phyloP scores from a whole-genome alignment of 2,888 invertebrate species.

The Orthosia gracilis region DNA sequence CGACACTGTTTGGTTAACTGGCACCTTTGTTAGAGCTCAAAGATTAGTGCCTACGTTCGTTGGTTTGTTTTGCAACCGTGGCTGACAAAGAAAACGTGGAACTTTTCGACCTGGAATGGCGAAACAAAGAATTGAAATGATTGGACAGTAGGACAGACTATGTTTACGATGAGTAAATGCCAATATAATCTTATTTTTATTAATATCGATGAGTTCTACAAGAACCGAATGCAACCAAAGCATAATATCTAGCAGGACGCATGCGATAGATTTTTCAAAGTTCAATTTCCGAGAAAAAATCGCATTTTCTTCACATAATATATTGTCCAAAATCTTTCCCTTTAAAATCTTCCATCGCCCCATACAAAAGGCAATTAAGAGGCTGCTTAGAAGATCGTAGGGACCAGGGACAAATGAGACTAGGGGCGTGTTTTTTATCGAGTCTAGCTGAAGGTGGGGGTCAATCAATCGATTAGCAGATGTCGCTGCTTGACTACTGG shows the following conservation, averaged over 20 bases:
- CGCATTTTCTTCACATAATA: too few relatives aligned
- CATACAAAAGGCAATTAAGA: slow-evolving; percentile 75
- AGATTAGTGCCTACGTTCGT: slow-evolving; percentile 32
- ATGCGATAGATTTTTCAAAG: too few relatives aligned
- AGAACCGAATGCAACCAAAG: too few relatives aligned
- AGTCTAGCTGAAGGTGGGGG: slow-evolving; percentile 81
- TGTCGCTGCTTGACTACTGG: slow-evolving; percentile 88
- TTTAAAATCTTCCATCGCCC: slow-evolving; percentile 11
- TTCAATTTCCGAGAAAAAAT: too few relatives aligned
- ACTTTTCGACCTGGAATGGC: background rate
- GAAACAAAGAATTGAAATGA: slow-evolving; percentile 10
- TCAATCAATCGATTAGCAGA: slow-evolving; percentile 91
- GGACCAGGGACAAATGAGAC: slow-evolving; percentile 77
- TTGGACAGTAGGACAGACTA: background rate
- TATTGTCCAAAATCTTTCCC: background rate
- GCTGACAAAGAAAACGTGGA: slow-evolving; percentile 18
- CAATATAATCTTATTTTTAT: too few relatives aligned
- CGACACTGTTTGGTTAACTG: slow-evolving; percentile 78
- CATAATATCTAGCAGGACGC: too few relatives aligned
- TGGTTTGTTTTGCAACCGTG: slow-evolving; percentile 34
- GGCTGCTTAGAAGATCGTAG: slow-evolving; percentile 62
- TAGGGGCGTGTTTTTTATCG: slow-evolving; percentile 83
- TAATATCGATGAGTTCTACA: too few relatives aligned
- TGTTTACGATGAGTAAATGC: too few relatives aligned
- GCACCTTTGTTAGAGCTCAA: slow-evolving; percentile 65